These are phyloP conservation scores for Microchirus variegatus DNA, from an alignment of 2,797 vertebrate species.

Conservation along the genomic window DNA sequence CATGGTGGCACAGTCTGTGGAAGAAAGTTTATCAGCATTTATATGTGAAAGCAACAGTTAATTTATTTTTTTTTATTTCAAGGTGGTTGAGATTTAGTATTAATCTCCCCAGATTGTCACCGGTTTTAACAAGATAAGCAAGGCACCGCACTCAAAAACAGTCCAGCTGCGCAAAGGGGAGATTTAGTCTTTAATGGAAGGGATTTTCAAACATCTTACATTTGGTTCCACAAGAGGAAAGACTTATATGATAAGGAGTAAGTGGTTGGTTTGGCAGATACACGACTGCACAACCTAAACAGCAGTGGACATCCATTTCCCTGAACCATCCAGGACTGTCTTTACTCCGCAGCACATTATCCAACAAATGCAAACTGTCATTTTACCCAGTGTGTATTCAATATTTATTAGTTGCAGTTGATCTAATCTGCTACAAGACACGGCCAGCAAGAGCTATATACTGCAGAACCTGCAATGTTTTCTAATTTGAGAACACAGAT, in stretches of 20 bases:
- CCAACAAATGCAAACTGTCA: neutral
- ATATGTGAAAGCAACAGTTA: too few species aligned
- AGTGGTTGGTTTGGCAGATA: constrained; percentile 1
- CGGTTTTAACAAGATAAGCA: too few species aligned
- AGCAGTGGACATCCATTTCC: neutral
- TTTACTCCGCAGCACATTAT: neutral
- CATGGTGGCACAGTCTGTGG: too few species aligned
- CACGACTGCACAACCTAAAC: too few species aligned
- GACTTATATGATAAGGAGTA: neutral
- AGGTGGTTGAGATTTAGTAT: too few species aligned
- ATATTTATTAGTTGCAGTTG: neutral
- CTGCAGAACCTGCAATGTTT: too few species aligned
- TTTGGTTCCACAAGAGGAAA: constrained; percentile 9
- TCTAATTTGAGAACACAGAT: too few species aligned
- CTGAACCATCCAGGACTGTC: neutral
- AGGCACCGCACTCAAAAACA: neutral
- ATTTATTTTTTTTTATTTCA: too few species aligned
- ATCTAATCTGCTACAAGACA: neutral
- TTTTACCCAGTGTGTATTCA: neutral
- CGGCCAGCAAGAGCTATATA: too few species aligned
- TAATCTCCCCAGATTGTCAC: too few species aligned
- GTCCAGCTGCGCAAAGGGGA: neutral
- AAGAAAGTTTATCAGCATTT: too few species aligned
- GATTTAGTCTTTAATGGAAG: constrained; percentile 4
- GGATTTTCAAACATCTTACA: neutral